Percentiles rank a stretch among this genome's conserved stretches.
Conservation (phyloP, 1,140 invertebrate species). For the Drosophila jambulina region DNA sequence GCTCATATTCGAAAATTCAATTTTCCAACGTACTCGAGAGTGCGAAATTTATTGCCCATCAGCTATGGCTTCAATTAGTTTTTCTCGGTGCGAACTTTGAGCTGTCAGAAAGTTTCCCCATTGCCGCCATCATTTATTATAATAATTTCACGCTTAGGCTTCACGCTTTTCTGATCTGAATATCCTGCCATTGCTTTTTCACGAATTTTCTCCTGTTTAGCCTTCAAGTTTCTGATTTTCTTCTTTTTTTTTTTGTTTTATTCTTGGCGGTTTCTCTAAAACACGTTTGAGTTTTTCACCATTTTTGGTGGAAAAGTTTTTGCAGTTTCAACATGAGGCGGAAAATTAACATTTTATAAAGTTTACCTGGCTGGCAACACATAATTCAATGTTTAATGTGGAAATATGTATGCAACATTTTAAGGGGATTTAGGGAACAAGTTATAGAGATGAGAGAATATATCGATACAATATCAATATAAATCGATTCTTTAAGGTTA, state of each 20-base stretch:
- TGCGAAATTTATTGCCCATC: slow-evolving; percentile 22
- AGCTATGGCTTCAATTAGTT: slow-evolving; percentile 24
- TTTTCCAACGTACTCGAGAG: neutral
- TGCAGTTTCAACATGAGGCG: neutral
- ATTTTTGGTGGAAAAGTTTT: neutral
- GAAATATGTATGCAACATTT: neutral
- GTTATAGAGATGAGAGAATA: neutral
- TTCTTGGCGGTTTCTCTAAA: slow-evolving; percentile 3
- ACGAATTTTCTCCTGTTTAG: neutral
- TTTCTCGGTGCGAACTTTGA: slow-evolving; percentile 4
- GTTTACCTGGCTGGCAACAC: neutral
- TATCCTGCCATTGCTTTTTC: neutral
- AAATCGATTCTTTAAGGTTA: too few species aligned
- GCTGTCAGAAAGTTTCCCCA: slow-evolving; percentile 17
- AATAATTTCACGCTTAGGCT: slow-evolving; percentile 15
- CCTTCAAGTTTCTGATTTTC: neutral
- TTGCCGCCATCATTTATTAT: slow-evolving; percentile 25
- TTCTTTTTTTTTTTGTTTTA: neutral
- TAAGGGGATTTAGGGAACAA: neutral
- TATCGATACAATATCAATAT: neutral
- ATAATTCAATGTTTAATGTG: slow-evolving; percentile 10
- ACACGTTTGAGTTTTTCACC: neutral
- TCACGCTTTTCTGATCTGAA: slow-evolving; percentile 6
- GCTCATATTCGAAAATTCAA: slow-evolving; percentile 1
- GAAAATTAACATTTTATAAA: slow-evolving; percentile 9